Conservation (phyloP, 2,113 vertebrate genomes). For the Pedetes capensis region DNA sequence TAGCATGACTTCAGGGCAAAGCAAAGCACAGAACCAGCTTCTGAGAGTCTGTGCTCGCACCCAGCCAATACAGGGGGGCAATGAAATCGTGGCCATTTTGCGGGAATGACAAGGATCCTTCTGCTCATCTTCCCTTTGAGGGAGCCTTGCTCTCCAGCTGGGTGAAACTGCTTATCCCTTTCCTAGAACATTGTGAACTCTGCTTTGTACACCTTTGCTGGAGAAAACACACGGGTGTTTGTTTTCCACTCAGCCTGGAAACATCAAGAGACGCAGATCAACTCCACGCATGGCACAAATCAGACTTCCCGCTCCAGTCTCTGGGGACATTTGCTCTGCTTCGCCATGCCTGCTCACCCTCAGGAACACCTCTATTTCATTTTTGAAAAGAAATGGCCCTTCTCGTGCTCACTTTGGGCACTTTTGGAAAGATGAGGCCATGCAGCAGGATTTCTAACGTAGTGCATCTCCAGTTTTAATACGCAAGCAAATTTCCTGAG, state of each 20-base stretch:
- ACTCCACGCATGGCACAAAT: fast-evolving
- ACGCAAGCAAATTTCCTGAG: fast-evolving
- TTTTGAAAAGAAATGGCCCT: neutral
- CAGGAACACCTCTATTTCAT: neutral
- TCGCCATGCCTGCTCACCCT: neutral
- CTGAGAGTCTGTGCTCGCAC: neutral
- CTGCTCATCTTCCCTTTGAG: neutral
- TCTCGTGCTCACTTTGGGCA: neutral
- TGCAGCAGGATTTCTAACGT: neutral
- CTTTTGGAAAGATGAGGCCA: neutral
- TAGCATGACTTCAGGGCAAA: neutral
- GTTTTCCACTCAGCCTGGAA: neutral
- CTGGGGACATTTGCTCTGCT: fast-evolving
- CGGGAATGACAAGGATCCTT: neutral
- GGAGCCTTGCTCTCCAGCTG: neutral
- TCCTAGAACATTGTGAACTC: neutral
- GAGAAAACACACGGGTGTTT: neutral
- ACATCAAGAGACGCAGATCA: neutral
- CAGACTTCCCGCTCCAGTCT: neutral
- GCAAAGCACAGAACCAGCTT: neutral
- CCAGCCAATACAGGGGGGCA: neutral
- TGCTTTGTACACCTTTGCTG: neutral
- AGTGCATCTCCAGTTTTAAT: fast-evolving
- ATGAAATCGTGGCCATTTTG: neutral
- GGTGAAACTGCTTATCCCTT: neutral